Evolutionary conservation across 2,797 vertebrate species (phyloP).

Genomic region (Semaprochilodus insignis): DNA sequence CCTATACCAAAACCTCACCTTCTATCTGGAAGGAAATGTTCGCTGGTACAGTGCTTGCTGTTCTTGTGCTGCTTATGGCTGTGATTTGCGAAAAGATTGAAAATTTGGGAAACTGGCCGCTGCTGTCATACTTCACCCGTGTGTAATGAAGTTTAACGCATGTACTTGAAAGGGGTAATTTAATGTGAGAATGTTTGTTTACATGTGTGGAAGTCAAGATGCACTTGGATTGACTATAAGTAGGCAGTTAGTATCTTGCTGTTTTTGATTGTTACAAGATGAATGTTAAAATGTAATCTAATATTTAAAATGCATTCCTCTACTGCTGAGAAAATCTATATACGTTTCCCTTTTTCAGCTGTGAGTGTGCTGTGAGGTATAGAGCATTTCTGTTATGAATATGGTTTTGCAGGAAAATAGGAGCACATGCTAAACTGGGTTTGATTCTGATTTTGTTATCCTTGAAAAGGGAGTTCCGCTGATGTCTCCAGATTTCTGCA

Average conservation of each 20-base stretch:
- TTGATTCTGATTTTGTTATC: too few species aligned
- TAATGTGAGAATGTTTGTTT: background rate
- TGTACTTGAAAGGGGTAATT: background rate
- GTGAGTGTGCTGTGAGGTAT: background rate
- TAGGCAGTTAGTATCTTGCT: background rate
- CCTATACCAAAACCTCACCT: background rate
- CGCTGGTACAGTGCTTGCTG: background rate
- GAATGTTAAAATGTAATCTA: background rate
- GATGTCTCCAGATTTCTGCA: too few species aligned
- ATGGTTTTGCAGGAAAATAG: background rate
- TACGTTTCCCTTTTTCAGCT: background rate
- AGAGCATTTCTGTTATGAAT: background rate
- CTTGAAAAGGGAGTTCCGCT: too few species aligned
- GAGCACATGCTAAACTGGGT: too few species aligned
- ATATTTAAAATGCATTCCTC: background rate
- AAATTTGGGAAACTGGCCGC: background rate
- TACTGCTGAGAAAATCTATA: background rate
- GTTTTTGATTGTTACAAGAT: background rate
- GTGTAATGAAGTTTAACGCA: too few species aligned
- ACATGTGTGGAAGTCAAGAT: background rate
- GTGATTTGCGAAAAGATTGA: background rate
- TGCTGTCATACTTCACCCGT: too few species aligned
- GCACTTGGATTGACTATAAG: background rate
- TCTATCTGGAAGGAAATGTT: background rate
- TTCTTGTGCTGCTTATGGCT: background rate